phyloP scores from a whole-genome alignment of 2,888 invertebrate species.

The Cacoxenus indagator region DNA sequence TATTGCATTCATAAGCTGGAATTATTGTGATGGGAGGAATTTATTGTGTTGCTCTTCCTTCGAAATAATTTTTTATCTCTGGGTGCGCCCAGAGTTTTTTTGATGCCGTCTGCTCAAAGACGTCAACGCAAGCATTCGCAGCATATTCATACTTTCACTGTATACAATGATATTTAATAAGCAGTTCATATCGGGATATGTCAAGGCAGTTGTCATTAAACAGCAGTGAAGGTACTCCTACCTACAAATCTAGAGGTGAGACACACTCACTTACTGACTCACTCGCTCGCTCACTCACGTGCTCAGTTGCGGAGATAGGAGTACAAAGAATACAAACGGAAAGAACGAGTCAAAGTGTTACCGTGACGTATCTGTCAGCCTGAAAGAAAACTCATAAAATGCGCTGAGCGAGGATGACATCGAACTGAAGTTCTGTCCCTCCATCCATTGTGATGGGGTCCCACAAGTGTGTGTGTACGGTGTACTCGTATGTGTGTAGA shows the following conservation, averaged over 20 bases:
- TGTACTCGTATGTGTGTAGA: background rate
- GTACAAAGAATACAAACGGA: background rate
- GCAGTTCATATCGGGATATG: constrained; percentile 36
- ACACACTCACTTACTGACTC: background rate
- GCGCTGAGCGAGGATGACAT: constrained; percentile 63
- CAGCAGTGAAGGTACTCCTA: background rate
- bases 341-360: constrained; percentile 29
- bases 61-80: constrained; percentile 21
- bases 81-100: constrained; percentile 38
- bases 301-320: background rate
- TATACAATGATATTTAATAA: constrained; percentile 59
- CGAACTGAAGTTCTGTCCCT: background rate
- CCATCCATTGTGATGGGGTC: constrained; percentile 51
- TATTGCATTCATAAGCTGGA: constrained; percentile 30
- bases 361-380: constrained; percentile 66
- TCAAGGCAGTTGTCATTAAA: background rate
- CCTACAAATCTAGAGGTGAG: background rate
- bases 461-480: background rate
- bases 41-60: constrained; percentile 38
- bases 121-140: constrained; percentile 53
- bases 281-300: background rate
- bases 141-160: constrained; percentile 43
- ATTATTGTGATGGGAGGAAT: constrained; percentile 58
- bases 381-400: constrained; percentile 59
- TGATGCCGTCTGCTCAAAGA: constrained; percentile 61